phyloP scores from a whole-genome alignment of 1,140 invertebrate species.

The Acromyrmex heyeri region DNA sequence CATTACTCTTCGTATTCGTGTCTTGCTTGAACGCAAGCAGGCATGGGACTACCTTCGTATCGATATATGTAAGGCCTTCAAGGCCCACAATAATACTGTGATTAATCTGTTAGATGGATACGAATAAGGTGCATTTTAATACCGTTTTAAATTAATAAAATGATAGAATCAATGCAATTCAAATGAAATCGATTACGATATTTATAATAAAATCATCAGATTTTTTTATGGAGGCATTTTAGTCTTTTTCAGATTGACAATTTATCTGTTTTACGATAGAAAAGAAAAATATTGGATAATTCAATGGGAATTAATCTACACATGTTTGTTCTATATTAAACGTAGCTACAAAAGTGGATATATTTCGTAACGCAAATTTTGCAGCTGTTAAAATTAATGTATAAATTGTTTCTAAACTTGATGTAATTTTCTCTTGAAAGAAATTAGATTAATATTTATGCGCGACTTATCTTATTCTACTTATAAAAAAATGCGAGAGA shows the following conservation, averaged over 20 bases:
- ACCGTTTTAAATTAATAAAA: conserved; percentile 19
- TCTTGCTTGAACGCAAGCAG: conserved; percentile 15
- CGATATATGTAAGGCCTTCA: background rate
- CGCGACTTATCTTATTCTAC: background rate
- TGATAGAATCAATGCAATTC: conserved; percentile 4
- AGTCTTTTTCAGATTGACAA: background rate
- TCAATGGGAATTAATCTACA: background rate
- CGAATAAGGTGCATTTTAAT: background rate
- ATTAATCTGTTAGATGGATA: conserved; percentile 12
- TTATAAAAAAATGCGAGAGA: background rate
- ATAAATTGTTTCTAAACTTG: background rate
- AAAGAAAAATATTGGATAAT: background rate
- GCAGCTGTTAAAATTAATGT: conserved; percentile 5
- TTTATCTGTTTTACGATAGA: background rate
- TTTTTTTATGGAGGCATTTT: background rate
- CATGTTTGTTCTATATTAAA: background rate
- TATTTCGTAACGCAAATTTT: conserved; percentile 10
- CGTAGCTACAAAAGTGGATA: background rate
- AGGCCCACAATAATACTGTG: background rate
- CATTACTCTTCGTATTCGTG: conserved; percentile 66
- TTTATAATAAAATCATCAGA: background rate
- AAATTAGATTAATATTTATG: conserved; percentile 12
- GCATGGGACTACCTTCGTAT: background rate
- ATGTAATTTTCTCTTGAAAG: conserved; percentile 9
- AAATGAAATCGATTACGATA: background rate